These are phyloP conservation scores for Drosophila prolongata DNA, from an alignment of 2,888 invertebrate genomes.

Conservation along the genomic window DNA sequence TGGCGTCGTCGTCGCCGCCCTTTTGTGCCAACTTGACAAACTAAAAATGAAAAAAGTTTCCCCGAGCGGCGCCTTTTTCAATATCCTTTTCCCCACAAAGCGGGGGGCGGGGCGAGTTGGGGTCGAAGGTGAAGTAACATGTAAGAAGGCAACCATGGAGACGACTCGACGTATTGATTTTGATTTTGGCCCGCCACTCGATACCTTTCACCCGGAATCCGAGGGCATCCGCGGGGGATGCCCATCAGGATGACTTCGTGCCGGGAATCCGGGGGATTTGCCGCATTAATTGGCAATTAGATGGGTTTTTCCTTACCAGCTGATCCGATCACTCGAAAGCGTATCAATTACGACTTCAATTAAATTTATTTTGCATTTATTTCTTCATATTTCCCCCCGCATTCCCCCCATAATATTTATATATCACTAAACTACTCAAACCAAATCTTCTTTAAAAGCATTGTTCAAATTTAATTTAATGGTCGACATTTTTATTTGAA, in stretches of 20 bases:
- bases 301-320: neutral
- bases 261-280: neutral
- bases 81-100: slow-evolving; percentile 64
- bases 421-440: no score
- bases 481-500: no score
- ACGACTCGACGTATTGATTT: slow-evolving; percentile 71
- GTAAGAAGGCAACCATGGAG: slow-evolving; percentile 44
- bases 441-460: no score
- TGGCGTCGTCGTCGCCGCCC: slow-evolving; percentile 46
- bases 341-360: slow-evolving; percentile 3
- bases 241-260: neutral
- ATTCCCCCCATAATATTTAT: neutral
- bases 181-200: slow-evolving; percentile 33
- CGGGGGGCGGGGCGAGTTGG: neutral
- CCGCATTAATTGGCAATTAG: slow-evolving; percentile 36
- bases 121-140: slow-evolving; percentile 26
- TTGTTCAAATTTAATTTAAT: no score
- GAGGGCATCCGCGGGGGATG: slow-evolving; percentile 2
- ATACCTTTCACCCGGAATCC: slow-evolving; percentile 4
- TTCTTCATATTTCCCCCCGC: neutral
- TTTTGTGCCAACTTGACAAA: slow-evolving; percentile 78
- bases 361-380: neutral
- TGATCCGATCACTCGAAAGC: neutral
- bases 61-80: slow-evolving; percentile 76
- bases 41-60: slow-evolving; percentile 79